phyloP scores from a whole-genome alignment of 2,113 vertebrate species.

The Miniopterus natalensis region DNA sequence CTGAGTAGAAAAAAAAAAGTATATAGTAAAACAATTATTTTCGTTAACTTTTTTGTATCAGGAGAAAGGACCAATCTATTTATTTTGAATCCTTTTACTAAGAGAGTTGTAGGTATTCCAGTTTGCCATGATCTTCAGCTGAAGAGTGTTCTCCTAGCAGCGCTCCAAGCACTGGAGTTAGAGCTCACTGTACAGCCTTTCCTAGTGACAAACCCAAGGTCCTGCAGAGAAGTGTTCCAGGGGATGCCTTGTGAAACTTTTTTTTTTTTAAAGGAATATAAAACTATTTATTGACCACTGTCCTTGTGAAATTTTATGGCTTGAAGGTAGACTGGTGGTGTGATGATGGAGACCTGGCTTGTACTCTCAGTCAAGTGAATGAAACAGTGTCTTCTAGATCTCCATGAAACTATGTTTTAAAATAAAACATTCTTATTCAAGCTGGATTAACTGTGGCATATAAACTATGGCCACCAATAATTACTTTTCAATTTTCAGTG shows the following conservation, averaged over 20 bases:
- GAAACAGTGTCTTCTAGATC: not conserved
- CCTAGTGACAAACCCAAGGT: not conserved
- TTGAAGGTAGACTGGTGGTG: not conserved
- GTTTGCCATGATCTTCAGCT: not conserved
- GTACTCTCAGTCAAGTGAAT: not conserved
- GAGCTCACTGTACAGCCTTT: not conserved
- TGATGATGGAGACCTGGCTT: not conserved
- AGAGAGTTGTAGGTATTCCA: not conserved
- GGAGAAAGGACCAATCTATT: not conserved
- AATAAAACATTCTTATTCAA: not conserved
- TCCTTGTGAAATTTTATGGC: not conserved
- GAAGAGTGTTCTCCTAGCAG: not conserved
- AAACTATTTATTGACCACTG: too few relatives aligned
- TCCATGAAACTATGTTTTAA: not conserved
- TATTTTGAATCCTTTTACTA: conserved; percentile 3
- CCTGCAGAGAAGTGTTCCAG: not conserved
- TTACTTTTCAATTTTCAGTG: not conserved
- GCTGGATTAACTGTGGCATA: not conserved
- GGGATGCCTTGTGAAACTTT: not conserved
- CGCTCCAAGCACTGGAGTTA: not conserved
- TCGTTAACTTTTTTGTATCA: not conserved
- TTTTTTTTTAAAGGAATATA: too few relatives aligned
- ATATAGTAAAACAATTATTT: not conserved
- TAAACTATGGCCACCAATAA: not conserved
- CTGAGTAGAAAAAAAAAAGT: not conserved